Base-by-base conservation (phyloP, 2,888 invertebrate genomes). In the Drosophila monieri region DNA sequence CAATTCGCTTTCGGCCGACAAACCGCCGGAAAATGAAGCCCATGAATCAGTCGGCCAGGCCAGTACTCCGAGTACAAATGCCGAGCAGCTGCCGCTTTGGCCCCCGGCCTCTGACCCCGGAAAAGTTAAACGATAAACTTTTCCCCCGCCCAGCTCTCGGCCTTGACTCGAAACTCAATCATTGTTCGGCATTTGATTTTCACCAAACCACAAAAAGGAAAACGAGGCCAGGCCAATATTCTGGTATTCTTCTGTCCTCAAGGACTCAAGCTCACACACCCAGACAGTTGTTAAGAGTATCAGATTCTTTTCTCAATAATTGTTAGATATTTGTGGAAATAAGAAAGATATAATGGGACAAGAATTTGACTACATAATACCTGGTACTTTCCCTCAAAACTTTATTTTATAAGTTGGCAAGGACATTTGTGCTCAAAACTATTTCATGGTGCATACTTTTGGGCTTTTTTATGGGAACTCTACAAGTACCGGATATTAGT, bases 1-100 rank as follows among this genome's bases (percentile, higher is more conserved):
- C 77, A 70, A 83, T 83, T 72, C 69, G 77, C 72, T 79, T 72
- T 79, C 58, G 59, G 62, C 65, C 62, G 68, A 78, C 73, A 78
- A 78, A 77, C 73, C 72, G 69, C 74, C 71, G 55, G 55, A 68
- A 79, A 79, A 83, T 74, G 80, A 74, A 69, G 58, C 55, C 77
- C 67, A 83, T 79, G 77, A 83, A 79, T 79, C 84, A 83, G 55
- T 60, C 15, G 74, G 56, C 43, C 47, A 14, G 76, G 69, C 52
- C 73, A 69, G 73, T 68, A 68, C 35, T n/a, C 61, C 71, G 75
- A 59, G 74, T 74, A 77, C 61, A 74, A 76, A 76, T 72, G 67
- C 67, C 60, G 39, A 30, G 32, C 25, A 41, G 15, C 37, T 44
- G 67, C 66, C 53, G 66, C 44, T 3, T 9, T 6, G n/a, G 8